Evolutionary conservation across 2,888 invertebrate species (phyloP).

Genomic region (Erebia ligea): DNA sequence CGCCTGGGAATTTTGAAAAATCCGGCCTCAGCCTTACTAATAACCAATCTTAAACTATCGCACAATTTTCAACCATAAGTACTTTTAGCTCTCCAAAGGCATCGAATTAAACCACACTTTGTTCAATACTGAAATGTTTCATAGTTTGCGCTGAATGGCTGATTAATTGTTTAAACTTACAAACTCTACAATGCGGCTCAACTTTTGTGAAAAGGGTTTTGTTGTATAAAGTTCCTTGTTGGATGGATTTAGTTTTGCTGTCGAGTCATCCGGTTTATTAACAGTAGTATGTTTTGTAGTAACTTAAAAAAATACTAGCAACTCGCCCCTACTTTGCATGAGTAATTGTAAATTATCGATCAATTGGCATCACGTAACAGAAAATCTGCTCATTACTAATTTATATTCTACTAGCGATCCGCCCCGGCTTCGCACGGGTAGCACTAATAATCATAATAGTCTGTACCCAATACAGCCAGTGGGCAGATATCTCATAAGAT

Average conservation of each 20-base stretch:
- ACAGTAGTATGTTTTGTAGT: background rate
- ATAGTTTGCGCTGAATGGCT: conserved; percentile 23
- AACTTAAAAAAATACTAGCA: no score
- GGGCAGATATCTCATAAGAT: no score
- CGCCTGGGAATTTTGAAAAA: no score
- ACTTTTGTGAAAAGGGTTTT: conserved; percentile 14
- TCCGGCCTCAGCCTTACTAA: no score
- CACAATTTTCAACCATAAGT: background rate
- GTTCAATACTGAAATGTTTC: conserved; percentile 28
- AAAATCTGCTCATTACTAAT: no score
- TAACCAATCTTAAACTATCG: background rate
- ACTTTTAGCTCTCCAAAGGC: conserved; percentile 48
- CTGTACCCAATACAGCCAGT: no score
- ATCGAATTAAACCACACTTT: conserved; percentile 43
- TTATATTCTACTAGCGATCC: no score
- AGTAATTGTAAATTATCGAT: no score
- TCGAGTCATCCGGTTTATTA: conserved; percentile 4
- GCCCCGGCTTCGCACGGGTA: no score
- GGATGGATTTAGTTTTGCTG: conserved; percentile 17
- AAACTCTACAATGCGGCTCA: background rate
- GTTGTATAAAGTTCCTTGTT: conserved; percentile 6
- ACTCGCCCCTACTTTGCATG: no score
- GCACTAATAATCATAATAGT: no score
- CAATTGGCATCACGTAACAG: no score
- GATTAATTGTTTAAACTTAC: conserved; percentile 18